Evolutionary conservation across 2,113 vertebrate genomes (phyloP), one percentile per base, ranked within the genome.

Genomic region (Nothoprocta perdicaria): DNA sequence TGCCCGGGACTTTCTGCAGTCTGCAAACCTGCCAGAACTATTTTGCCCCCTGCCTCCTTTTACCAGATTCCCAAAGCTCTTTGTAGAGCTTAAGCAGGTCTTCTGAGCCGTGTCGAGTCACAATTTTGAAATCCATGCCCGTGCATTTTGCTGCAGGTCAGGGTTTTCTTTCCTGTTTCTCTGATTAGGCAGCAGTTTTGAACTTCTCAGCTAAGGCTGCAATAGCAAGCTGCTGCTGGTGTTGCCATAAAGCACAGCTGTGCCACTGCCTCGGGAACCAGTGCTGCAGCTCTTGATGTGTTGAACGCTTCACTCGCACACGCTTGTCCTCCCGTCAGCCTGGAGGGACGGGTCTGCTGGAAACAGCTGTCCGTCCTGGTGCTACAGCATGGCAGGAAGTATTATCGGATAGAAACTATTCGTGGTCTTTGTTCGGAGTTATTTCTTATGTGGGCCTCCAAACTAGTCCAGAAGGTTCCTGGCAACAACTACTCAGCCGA

Each of bases 261-360:
- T 8, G 3, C 12, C 29, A 1, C 92, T 19, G 4, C 18, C 33
- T 61, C 9, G 22, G 66, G 83, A 63, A 29, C 2, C 6, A 10
- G 11, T 38, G 41, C 57, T 76, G 21, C 45, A 18, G 41, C 0
- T 0, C 46, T 13, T 4, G 35, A 4, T 46, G 48, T 4, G 62
- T 1, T 21, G 43, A 43, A 26, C 48, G 1, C 5, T 13, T 55
- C 14, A 1, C 57, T 72, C 52, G 5, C 38, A 65, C 4, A 0
- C 3, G 1, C 35, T 46, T 14, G 12, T 55, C 46, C 71, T 71
- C 23, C 12, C 23, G 2, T 33, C 11, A 23, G 46, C 1, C 75
- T 1, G 0, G 12, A 55, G 76, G 53, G 80, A 33, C 43, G 17
- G 66, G 7, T 31, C 7, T 31, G 27, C 73, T 4, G 1, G 9